Evolutionary conservation across 2,113 vertebrate genomes (phyloP).

Genomic region (Rafetus swinhoei): DNA sequence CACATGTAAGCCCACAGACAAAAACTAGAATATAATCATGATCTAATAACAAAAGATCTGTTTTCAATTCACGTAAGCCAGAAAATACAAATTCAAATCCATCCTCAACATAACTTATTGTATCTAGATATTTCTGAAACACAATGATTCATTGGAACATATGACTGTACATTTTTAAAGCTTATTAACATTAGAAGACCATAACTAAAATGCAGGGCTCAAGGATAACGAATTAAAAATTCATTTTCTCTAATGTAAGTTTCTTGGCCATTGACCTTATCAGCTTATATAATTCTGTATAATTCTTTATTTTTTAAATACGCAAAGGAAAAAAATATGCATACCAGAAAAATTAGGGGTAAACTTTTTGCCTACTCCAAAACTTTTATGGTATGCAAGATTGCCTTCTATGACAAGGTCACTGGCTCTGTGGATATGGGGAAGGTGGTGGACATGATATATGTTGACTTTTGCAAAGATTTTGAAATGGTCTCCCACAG

Average conservation of each 20-base stretch:
- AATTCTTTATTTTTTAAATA: background rate
- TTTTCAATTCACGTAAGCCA: background rate
- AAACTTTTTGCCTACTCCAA: background rate
- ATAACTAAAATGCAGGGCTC: background rate
- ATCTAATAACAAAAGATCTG: background rate
- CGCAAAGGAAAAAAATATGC: background rate
- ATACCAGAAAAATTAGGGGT: background rate
- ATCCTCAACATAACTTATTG: background rate
- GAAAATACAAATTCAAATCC: too few species aligned
- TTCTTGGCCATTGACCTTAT: background rate
- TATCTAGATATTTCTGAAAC: background rate
- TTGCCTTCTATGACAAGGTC: too few species aligned
- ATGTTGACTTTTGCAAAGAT: too few species aligned
- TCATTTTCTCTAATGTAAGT: background rate
- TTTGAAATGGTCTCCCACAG: too few species aligned
- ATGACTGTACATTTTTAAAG: background rate
- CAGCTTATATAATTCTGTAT: background rate
- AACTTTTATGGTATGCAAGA: background rate
- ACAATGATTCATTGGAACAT: background rate
- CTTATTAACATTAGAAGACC: background rate
- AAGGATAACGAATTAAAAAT: background rate
- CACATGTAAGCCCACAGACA: background rate
- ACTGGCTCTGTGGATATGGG: too few species aligned
- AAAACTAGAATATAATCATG: background rate
- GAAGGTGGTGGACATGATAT: too few species aligned